A percentile compares a stretch with the other conserved stretches of the same genome.
These are phyloP conservation scores for Anthopleura xanthogrammica DNA, from an alignment of 92 coral and sea anemone species.

Conservation along the genomic window DNA sequence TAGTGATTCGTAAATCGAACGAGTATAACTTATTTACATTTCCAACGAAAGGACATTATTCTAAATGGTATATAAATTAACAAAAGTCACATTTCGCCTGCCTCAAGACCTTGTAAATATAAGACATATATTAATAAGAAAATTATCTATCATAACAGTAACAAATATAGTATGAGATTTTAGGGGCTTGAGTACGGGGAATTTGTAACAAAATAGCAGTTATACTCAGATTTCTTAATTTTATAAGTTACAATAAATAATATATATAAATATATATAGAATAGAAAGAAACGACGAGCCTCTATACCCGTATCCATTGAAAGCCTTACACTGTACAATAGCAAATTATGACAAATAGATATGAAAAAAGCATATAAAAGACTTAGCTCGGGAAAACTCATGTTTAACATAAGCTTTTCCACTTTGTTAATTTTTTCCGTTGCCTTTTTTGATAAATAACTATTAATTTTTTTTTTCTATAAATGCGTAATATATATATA, in stretches of 20 bases:
- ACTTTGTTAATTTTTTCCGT: constrained; percentile 70
- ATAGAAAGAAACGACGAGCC: constrained; percentile 53
- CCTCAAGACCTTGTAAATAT: constrained; percentile 45
- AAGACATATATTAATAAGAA: constrained; percentile 61
- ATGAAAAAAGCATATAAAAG: constrained; percentile 77
- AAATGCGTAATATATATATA: constrained; percentile 81
- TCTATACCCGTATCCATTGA: constrained; percentile 61
- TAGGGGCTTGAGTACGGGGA: constrained; percentile 30
- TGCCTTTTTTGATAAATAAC: constrained; percentile 80
- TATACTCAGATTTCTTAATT: constrained; percentile 55
- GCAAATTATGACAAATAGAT: constrained; percentile 80
- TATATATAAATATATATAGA: constrained; percentile 81
- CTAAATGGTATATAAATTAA: constrained; percentile 57
- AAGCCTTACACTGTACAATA: constrained; percentile 88
- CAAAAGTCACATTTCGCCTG: constrained; percentile 42
- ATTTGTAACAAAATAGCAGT: constrained; percentile 92
- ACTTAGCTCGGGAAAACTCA: constrained; percentile 62
- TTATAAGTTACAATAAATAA: constrained; percentile 97
- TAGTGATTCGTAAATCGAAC: constrained; percentile 19
- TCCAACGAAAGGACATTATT: background rate
- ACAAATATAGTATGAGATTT: constrained; percentile 78
- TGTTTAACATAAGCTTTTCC: constrained; percentile 78
- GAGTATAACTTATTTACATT: constrained; percentile 41
- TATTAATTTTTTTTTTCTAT: constrained; percentile 55
- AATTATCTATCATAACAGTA: constrained; percentile 74